Conservation (phyloP, 1,140 invertebrate species). For the Agrypnia vestita region DNA sequence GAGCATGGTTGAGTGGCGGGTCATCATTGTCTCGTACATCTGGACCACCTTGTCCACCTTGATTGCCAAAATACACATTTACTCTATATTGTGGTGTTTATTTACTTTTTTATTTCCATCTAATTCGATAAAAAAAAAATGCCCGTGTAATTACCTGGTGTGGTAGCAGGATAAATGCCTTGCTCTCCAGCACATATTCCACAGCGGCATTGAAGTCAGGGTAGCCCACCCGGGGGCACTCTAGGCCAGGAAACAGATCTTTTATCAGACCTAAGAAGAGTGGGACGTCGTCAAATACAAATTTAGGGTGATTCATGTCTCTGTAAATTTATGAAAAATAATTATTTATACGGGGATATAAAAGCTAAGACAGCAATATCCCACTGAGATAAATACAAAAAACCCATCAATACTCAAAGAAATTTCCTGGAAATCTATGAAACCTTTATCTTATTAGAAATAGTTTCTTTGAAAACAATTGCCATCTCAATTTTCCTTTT, state of each 20-base stretch:
- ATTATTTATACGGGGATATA: not conserved
- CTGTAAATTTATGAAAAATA: slow-evolving; percentile 62
- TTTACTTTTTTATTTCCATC: no score
- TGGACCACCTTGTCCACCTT: slow-evolving; percentile 92
- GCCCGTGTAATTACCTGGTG: slow-evolving; percentile 78
- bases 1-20: slow-evolving; percentile 91
- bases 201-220: slow-evolving; percentile 89
- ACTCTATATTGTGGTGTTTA: no score
- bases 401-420: no score
- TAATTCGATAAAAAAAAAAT: no score
- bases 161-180: slow-evolving; percentile 82
- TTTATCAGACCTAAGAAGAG: slow-evolving; percentile 90
- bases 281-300: slow-evolving; percentile 92
- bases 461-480: no score
- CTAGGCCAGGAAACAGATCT: slow-evolving; percentile 91
- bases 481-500: no score
- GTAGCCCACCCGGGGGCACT: slow-evolving; percentile 88
- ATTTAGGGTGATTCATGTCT: slow-evolving; percentile 95
- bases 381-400: no score
- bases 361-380: no score
- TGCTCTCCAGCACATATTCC: slow-evolving; percentile 77
- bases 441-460: no score
- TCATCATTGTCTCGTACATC: slow-evolving; percentile 95
- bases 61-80: no score
- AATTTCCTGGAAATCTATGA: no score